Base-by-base conservation (phyloP, 2,797 vertebrate species). In the Manis javanica region DNA sequence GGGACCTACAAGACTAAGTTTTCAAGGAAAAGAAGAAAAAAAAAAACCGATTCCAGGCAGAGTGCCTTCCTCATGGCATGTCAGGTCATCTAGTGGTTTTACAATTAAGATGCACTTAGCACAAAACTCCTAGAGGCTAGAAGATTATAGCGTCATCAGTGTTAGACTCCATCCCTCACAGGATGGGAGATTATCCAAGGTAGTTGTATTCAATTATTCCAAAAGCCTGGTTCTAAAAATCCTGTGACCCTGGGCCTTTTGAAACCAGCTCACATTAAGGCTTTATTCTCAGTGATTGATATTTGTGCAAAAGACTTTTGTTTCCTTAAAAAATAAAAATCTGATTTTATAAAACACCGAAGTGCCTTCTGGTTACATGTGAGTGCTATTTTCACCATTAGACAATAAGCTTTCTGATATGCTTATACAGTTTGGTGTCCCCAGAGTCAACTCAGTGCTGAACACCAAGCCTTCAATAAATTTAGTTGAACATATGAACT, bases 211-310 rank as follows among this genome's bases (percentile, higher is more conserved):
- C 46, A 91, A 18, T 18, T 68, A 91, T 39, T 91, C 84, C 34
- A 78, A 94, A 93, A 53, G 3, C 31, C 19, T 84, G 18, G 7
- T 78, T 94, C 57, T 83, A 85, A 94, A 93, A 93, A 18, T 37
- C 24, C 11, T 87, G 19, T 63, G 11, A 90, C 84, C 37, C 31
- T 42, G 16, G 8, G 19, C 7, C 46, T 81, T 82, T 71, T 59
- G 63, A 95, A 12, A 77, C 29, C 16, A 90, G 19, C 3, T 94
- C 37, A 78, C 31, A 24, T 29, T 46, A 78, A 85, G 74, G 13
- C 19, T 57, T 92, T 82, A 14, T 55, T 83, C 91, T 95, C 87
- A 77, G 24, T 57, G 5, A 72, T 13, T 90, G 42, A 4, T 84
- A 87, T 90, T 57, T 72, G 69, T 87, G 66, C 1, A 72, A 19